Conservation (phyloP, 2,113 vertebrate species). For the Egretta garzetta region DNA sequence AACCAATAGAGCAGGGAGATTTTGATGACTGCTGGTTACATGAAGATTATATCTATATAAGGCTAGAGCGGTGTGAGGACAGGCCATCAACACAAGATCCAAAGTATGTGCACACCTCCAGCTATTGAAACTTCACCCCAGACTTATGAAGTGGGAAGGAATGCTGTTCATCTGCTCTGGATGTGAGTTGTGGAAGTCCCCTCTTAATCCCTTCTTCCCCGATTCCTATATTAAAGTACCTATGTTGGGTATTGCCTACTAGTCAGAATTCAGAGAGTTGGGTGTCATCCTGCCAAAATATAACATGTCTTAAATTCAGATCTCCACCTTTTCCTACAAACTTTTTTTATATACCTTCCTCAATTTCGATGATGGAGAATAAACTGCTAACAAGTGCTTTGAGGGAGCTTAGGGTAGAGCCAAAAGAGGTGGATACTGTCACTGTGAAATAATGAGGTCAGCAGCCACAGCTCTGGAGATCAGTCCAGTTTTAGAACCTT, state of each 20-base stretch:
- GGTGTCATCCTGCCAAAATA: neutral
- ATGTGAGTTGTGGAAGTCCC: neutral
- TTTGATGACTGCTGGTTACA: neutral
- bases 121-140: neutral
- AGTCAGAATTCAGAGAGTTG: neutral
- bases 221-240: neutral
- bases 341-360: neutral
- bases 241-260: neutral
- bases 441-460: neutral
- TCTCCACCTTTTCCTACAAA: neutral
- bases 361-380: neutral
- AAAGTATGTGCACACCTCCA: neutral
- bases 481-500: neutral
- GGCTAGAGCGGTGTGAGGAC: neutral
- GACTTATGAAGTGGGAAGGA: neutral
- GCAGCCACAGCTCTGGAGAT: neutral
- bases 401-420: neutral
- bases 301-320: neutral
- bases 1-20: constrained; percentile 6
- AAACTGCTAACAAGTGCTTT: neutral
- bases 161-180: fast-evolving
- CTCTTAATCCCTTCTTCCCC: neutral
- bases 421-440: neutral
- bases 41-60: neutral
- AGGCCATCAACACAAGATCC: neutral